phyloP scores from a whole-genome alignment of 2,888 invertebrate species.

The Pristionchus arcanus region DNA sequence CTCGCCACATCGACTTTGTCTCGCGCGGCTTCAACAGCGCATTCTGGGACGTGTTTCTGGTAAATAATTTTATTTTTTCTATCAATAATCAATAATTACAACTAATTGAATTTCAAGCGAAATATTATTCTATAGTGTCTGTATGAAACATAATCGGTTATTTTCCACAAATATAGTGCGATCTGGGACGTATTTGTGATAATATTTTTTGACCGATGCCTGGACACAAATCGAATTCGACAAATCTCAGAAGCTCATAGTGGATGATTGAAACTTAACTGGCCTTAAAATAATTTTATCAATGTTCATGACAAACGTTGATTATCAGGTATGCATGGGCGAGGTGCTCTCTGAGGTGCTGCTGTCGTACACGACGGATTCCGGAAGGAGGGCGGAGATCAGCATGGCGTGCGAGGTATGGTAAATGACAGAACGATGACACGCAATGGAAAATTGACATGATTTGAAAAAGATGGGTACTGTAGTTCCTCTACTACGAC shows the following conservation, averaged over 20 bases:
- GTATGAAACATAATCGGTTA: too few species aligned
- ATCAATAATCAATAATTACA: background rate
- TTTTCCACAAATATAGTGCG: too few species aligned
- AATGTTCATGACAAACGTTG: background rate
- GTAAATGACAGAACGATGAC: background rate
- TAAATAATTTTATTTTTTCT: background rate
- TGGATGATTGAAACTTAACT: too few species aligned
- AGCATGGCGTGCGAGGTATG: constrained; percentile 45
- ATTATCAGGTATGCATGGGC: constrained; percentile 47
- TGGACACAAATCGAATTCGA: too few species aligned
- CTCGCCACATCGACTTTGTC: constrained; percentile 41
- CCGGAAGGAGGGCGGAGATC: constrained; percentile 44
- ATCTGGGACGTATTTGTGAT: too few species aligned
- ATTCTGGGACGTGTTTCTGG: constrained; percentile 52
- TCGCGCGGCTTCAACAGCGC: constrained; percentile 54
- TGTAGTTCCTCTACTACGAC: too few species aligned
- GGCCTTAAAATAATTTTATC: background rate
- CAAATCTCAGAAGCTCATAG: too few species aligned
- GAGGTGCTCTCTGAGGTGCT: constrained; percentile 32
- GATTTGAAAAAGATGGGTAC: too few species aligned
- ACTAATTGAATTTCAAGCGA: too few species aligned
- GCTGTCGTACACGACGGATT: constrained; percentile 22
- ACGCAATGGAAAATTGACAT: background rate
- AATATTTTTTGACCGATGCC: too few species aligned
- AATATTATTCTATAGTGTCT: too few species aligned